Percentiles rank a stretch among this genome's conserved stretches.
These are phyloP conservation scores for Protodeltote pygarga DNA, from an alignment of 2,888 invertebrate genomes.

Conservation along the genomic window DNA sequence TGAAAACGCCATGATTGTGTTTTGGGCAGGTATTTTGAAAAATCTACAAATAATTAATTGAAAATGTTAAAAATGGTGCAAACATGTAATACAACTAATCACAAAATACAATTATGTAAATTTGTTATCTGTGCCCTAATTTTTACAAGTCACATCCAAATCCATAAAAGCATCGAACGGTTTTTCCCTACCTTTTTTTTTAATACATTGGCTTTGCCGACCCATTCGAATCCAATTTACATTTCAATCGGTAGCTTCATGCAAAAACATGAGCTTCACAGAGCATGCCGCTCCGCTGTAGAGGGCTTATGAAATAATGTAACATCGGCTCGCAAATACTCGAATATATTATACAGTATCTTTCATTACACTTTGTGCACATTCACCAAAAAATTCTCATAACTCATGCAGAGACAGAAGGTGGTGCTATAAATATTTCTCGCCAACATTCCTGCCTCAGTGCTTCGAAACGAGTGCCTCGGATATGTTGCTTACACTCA, in stretches of 20 bases:
- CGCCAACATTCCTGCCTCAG: constrained; percentile 47
- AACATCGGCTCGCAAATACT: constrained; percentile 57
- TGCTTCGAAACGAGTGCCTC: constrained; percentile 51
- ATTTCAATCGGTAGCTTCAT: constrained; percentile 80
- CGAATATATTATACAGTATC: constrained; percentile 44
- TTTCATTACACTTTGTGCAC: constrained; percentile 45
- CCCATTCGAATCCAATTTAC: constrained; percentile 81
- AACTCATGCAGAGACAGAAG: constrained; percentile 59
- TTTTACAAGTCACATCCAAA: constrained; percentile 62
- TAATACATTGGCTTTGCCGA: constrained; percentile 74
- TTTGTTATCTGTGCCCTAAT: constrained; percentile 55
- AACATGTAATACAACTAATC: constrained; percentile 17
- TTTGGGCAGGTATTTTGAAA: no score
- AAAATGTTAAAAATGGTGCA: constrained; percentile 4
- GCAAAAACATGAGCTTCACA: constrained; percentile 76
- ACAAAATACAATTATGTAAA: constrained; percentile 32
- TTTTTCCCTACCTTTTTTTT: constrained; percentile 66
- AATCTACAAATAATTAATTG: no score
- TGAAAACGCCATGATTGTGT: no score
- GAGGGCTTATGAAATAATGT: constrained; percentile 75
- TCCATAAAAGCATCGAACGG: constrained; percentile 60
- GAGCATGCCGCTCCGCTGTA: constrained; percentile 58
- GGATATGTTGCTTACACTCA: constrained; percentile 51
- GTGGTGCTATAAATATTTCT: constrained; percentile 64
- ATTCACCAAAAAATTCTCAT: constrained; percentile 61